Evolutionary conservation across 2,888 invertebrate species (phyloP).

Genomic region (Cerastis rubricosa): DNA sequence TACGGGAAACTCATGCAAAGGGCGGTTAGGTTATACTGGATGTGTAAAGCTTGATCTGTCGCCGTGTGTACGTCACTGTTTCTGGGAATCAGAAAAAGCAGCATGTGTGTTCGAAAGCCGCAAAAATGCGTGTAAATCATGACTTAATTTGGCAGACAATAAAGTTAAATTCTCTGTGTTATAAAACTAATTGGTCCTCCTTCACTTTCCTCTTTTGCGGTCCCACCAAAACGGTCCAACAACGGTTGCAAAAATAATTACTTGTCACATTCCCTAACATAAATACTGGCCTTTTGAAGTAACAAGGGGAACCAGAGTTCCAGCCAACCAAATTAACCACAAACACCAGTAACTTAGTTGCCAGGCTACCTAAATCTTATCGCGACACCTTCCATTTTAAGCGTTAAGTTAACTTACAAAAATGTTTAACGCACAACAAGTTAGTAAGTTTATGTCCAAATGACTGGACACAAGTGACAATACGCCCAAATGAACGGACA

Average conservation of each 20-base stretch:
- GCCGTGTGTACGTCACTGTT: too few species aligned
- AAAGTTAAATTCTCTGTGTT: not conserved
- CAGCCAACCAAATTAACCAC: slow-evolving; percentile 30
- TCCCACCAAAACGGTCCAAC: not conserved
- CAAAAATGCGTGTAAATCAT: not conserved
- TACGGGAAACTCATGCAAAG: too few species aligned
- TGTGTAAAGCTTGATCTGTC: too few species aligned
- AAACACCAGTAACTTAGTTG: slow-evolving; percentile 50
- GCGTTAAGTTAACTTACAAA: slow-evolving; percentile 66
- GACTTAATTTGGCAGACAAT: not conserved
- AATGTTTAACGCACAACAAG: slow-evolving; percentile 67
- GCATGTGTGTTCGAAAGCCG: not conserved
- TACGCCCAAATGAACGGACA: slow-evolving; percentile 67
- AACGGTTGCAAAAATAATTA: slow-evolving; percentile 10
- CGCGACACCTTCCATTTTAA: slow-evolving; percentile 65
- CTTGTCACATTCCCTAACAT: slow-evolving; percentile 21
- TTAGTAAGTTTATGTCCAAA: slow-evolving; percentile 72
- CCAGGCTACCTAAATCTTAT: slow-evolving; percentile 67
- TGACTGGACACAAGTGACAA: slow-evolving; percentile 64
- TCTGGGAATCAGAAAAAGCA: not conserved
- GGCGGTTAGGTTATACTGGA: too few species aligned
- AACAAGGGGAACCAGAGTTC: slow-evolving; percentile 2
- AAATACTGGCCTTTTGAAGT: slow-evolving; percentile 7
- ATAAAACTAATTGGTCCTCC: not conserved
- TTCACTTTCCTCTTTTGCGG: not conserved